A percentile compares a stretch with the other conserved stretches of the same genome.
These are phyloP conservation scores for Plemyria rubiginata DNA, from an alignment of 2,888 invertebrate species.

Conservation along the genomic window DNA sequence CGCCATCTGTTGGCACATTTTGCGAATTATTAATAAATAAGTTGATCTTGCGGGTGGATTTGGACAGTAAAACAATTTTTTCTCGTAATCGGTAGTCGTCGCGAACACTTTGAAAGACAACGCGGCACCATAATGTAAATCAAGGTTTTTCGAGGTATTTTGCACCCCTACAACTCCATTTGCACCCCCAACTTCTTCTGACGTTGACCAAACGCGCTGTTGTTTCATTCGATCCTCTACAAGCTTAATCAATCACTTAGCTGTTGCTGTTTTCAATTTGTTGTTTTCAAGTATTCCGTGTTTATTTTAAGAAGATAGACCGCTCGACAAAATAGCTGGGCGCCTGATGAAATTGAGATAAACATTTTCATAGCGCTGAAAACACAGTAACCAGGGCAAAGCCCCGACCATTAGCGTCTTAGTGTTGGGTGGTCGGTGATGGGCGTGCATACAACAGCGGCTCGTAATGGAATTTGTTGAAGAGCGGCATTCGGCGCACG, in stretches of 20 bases:
- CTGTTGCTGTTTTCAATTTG: constrained; percentile 64
- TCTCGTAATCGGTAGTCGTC: too few relatives aligned
- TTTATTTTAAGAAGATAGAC: constrained; percentile 44
- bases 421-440: constrained; percentile 33
- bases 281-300: constrained; percentile 53
- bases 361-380: constrained; percentile 37
- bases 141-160: too few relatives aligned
- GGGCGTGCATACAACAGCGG: constrained; percentile 47
- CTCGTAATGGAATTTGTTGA: constrained; percentile 71
- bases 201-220: too few relatives aligned
- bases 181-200: too few relatives aligned
- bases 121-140: too few relatives aligned
- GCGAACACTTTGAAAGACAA: too few relatives aligned
- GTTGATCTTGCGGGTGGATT: too few relatives aligned
- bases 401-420: constrained; percentile 45
- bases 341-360: constrained; percentile 30
- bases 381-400: constrained; percentile 40
- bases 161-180: too few relatives aligned
- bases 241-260: constrained; percentile 75
- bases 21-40: too few relatives aligned
- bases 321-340: constrained; percentile 33
- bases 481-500: constrained; percentile 74
- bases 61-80: too few relatives aligned
- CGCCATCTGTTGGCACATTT: too few relatives aligned
- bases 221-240: too few relatives aligned